Evolutionary conservation across 2,113 vertebrate genomes (phyloP).

Genomic region (Tylochromis polylepis): DNA sequence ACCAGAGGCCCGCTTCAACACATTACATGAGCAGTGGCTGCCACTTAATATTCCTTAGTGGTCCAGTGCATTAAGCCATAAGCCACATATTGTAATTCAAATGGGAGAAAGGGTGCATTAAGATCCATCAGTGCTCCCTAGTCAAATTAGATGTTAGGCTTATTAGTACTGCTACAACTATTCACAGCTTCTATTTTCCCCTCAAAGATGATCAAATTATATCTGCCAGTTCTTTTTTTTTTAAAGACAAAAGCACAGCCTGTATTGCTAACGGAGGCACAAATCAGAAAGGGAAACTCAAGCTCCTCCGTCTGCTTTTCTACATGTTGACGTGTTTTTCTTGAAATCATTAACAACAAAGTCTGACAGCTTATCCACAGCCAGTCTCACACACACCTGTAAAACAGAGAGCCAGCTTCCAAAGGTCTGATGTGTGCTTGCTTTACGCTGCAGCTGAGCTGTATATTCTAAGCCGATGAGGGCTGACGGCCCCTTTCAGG

Average conservation of each 20-base stretch:
- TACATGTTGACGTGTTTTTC: constrained; percentile 16
- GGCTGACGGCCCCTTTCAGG: constrained; percentile 51
- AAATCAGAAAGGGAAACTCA: constrained; percentile 43
- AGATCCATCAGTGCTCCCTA: background rate
- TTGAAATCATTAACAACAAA: constrained; percentile 31
- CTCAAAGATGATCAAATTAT: background rate
- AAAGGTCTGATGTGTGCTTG: background rate
- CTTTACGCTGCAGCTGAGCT: background rate
- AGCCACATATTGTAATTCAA: background rate
- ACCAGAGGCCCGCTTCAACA: background rate
- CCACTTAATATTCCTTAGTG: constrained; percentile 13
- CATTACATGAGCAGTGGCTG: constrained; percentile 11
- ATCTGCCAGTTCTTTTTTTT: background rate
- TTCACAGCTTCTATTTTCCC: background rate
- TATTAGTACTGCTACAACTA: background rate
- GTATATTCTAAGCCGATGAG: constrained; percentile 25
- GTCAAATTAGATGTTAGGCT: background rate
- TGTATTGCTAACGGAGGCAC: background rate
- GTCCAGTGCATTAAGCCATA: constrained; percentile 8
- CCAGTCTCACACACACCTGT: constrained; percentile 38
- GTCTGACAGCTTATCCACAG: constrained; percentile 23
- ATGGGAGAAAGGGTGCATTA: background rate
- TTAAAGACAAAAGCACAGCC: constrained; percentile 3
- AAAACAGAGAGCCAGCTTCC: background rate
- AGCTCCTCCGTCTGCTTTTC: constrained; percentile 16